Percentiles rank a stretch among this genome's conserved stretches.
Conservation (phyloP, 2,888 invertebrate species). For the Orthosia incerta region DNA sequence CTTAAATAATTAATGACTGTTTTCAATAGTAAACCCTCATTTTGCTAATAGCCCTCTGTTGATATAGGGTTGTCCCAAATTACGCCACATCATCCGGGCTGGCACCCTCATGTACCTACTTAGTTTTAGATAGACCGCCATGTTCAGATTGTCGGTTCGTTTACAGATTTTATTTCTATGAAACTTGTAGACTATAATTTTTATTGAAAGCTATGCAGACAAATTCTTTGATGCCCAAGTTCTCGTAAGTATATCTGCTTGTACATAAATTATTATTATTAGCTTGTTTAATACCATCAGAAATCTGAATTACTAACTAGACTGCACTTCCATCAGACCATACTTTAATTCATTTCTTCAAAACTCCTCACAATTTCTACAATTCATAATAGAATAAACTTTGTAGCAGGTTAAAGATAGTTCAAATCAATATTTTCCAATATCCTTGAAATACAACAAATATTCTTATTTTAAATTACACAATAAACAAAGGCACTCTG, state of each 20-base stretch:
- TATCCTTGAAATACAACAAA: neutral
- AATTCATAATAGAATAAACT: neutral
- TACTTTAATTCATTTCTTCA: neutral
- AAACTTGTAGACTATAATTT: neutral
- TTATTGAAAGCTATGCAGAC: neutral
- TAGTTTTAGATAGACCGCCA: conserved; percentile 4
- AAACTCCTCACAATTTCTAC: neutral
- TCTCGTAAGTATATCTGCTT: too few relatives aligned
- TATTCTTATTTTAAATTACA: conserved; percentile 15
- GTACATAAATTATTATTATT: neutral
- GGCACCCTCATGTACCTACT: neutral
- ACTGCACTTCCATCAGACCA: neutral
- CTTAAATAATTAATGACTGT: conserved; percentile 51
- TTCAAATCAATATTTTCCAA: conserved; percentile 7
- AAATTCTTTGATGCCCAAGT: neutral
- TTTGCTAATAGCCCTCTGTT: conserved; percentile 44
- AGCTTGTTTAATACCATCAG: too few relatives aligned
- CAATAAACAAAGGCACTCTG: conserved; percentile 22
- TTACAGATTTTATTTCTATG: neutral
- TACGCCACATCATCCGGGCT: conserved; percentile 25
- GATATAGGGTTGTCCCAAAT: conserved; percentile 38
- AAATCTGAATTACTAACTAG: neutral
- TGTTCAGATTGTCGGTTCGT: conserved; percentile 4
- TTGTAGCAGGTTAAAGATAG: neutral
- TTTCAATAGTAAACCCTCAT: conserved; percentile 52